Evolutionary conservation across 2,888 invertebrate genomes (phyloP), one percentile per base, ranked within the genome.

Genomic region (Caenorhabditis afra): DNA sequence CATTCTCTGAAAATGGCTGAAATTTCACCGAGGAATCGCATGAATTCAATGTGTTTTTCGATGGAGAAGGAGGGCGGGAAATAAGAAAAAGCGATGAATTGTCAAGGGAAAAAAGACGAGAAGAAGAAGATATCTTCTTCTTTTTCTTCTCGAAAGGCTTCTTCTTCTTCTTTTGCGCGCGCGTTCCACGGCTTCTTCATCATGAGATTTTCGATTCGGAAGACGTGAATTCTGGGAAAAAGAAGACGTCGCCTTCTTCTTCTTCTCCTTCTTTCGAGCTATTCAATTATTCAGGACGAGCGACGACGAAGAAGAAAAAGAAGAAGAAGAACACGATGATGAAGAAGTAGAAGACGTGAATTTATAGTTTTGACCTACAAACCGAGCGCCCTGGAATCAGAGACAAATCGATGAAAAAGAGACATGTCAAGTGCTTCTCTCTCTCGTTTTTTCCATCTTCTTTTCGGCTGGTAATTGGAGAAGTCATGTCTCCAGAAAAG

Each of bases 381-480:
- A 29, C 3, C 29, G 7, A 7, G 29, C 29, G 29, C 29, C 7
- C 4, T n/a, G n/a, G n/a, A n/a, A 3, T 29, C 29, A 29, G 4
- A 29, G 29, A n/a, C n/a, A 29, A 29, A 29, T 29, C 29, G 29
- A 29, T 3, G 7, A 29, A 29, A 7, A 29, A 29, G 29, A 29
- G 7, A 29, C 29, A 7, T 7, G 29, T 5, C 29, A 29, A 29
- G 29, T 47, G 20, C 14, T 22, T 52, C 52, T 29, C 52, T 29
- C 23, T 52, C 52, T 29, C 52, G 35, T 52, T 23, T 52, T 35
- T 14, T 50, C 20, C 8, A n/a, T n/a, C n/a, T n/a, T n/a, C n/a
- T n/a, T n/a, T n/a, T n/a, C n/a, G n/a, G n/a, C 3, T 50, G 59
- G 68, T 68, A 68, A 68, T 58, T 59, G 68, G 68, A 68, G 68